Evolutionary conservation across 37 sponge, comb jelly and placozoan genomes (phyloP), one percentile per base, ranked within the genome.

Genomic region (Geodia barretti): DNA sequence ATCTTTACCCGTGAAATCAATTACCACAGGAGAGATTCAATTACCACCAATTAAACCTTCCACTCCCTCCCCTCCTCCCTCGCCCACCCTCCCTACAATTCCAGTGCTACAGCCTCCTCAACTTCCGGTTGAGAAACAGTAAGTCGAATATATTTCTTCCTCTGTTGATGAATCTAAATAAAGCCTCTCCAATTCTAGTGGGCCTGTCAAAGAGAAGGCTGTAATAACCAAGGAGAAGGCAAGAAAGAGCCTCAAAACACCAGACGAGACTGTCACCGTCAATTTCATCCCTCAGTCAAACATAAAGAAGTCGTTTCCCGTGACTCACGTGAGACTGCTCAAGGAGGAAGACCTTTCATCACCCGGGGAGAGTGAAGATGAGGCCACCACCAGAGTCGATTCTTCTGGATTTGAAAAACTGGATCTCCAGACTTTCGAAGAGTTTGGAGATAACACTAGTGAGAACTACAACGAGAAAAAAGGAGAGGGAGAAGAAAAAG

Each of bases 191-290:
- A n/a, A n/a, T n/a, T n/a, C n/a, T 47, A 14, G 54, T 47, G 54
- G 54, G 14, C 11, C 54, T 47, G 54, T 64, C 39, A 38, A 79
- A 20, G 79, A 79, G 33, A n/a, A 79, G 33, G 68, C 68, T 41
- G 67, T 79, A 33, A 79, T 79, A 23, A 67, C 30, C 1, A 66
- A 67, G 26, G 23, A 72, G 40, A 33, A n/a, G 4, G 33, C 17
- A 8, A 70, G 81, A 47, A 26, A 70, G 23, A 80, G 81, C 33
- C 60, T 80, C 26, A 25, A 60, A 26, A 80, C 71, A n/a, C 62
- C 72, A 17, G 81, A 80, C 11, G 72, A 71, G 32, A 70, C 81
- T 0, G 58, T 80, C 23, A 80, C 72, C 1, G 81, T 80, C 39
- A 80, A 29, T 23, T 80, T 80, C 33, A 54, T 79, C 0, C 41